Conservation (phyloP, 2,113 vertebrate genomes). For the crab-eating macaque (Macaca fascicularis) region DNA sequence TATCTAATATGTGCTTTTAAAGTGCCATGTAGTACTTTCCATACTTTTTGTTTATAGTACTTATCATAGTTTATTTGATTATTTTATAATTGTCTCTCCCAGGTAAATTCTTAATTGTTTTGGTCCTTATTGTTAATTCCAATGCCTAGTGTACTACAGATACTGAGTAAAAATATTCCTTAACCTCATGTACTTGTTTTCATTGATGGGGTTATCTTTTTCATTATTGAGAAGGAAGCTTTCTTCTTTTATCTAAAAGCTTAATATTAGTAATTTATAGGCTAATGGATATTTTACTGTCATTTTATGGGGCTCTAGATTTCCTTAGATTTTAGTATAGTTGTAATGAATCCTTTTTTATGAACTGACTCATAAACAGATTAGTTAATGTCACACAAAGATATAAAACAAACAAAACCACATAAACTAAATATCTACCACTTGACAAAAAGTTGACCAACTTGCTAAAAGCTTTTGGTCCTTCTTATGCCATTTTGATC, state of each 20-base stretch:
- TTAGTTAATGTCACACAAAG: not conserved
- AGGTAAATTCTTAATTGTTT: not conserved
- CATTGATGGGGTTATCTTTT: not conserved
- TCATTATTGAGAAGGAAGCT: not conserved
- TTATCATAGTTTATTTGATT: not conserved
- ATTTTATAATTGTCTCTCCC: not conserved
- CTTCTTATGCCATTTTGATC: not conserved
- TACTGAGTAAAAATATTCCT: not conserved
- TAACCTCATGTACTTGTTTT: not conserved
- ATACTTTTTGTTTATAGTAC: not conserved
- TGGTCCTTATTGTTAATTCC: not conserved
- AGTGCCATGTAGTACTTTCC: not conserved
- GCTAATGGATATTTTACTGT: not conserved
- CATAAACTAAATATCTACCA: not conserved
- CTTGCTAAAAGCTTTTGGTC: not conserved
- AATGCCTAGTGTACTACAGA: not conserved
- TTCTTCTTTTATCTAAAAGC: not conserved
- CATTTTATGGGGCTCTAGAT: not conserved
- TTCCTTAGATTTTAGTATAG: not conserved
- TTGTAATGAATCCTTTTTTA: not conserved
- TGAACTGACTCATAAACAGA: not conserved
- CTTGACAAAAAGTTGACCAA: not conserved
- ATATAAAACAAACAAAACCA: not conserved
- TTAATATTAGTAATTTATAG: not conserved
- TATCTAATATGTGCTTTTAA: not conserved